Evolutionary conservation across 2,797 vertebrate species (phyloP).

Genomic region (Cottoperca gobio): DNA sequence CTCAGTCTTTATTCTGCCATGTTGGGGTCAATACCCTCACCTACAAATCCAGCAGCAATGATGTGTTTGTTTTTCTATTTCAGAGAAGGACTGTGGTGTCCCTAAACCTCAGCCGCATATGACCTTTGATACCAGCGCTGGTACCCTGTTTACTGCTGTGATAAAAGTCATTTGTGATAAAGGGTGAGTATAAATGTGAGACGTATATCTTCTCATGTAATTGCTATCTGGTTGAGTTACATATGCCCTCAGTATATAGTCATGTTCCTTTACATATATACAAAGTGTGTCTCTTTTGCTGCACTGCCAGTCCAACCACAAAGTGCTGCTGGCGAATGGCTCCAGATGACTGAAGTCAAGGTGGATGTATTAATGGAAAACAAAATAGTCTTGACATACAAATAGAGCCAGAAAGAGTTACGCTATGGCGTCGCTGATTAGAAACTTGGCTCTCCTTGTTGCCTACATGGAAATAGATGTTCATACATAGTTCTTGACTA

Average conservation of each 20-base stretch:
- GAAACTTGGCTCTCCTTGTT: neutral
- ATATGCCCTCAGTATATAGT: neutral
- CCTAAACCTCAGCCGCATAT: constrained; percentile 41
- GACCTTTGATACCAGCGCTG: accelerated
- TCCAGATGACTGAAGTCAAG: neutral
- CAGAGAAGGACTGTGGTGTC: constrained; percentile 79
- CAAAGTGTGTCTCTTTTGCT: constrained; percentile 12
- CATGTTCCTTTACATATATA: neutral
- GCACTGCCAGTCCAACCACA: neutral
- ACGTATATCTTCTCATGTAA: neutral
- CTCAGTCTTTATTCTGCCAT: neutral
- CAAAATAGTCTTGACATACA: neutral
- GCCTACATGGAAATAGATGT: neutral
- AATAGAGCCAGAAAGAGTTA: constrained; percentile 3
- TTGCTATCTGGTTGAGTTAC: neutral
- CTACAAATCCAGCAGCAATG: neutral
- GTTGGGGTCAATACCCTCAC: neutral
- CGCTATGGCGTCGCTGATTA: constrained; percentile 32
- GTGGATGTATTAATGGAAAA: constrained; percentile 5
- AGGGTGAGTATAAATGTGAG: constrained; percentile 73
- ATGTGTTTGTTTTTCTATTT: constrained; percentile 9
- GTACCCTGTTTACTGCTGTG: constrained; percentile 66
- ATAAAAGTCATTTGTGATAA: constrained; percentile 46
- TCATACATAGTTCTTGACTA: constrained; percentile 2
- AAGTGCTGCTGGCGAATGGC: neutral